Base-by-base conservation (phyloP, 1,140 invertebrate genomes). In the Lanistes nyassanus region DNA sequence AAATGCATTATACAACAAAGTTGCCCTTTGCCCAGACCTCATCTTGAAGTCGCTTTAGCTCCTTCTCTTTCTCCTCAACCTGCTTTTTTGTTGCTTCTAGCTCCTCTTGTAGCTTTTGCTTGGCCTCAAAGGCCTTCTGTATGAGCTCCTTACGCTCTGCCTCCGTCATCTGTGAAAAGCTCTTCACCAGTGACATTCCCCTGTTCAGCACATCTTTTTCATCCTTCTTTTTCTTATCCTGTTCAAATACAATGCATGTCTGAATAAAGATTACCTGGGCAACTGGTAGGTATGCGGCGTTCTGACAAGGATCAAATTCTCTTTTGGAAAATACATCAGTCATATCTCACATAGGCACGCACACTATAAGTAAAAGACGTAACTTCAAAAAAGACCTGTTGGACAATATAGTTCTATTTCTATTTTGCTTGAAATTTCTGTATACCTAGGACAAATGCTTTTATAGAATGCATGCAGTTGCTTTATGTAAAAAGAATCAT, bases 121-220 rank as follows among this genome's bases (percentile, higher is more conserved):
- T 84, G 34, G 82, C 83, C 68, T 83, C 83, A 74, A 86, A 79
- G 5, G 84, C 84, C 76, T 80, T 78, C 58, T 83, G 80, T n/a
- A 85, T 84, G 31, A 85, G 55, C 56, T 84, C 80, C 74, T 82
- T 83, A 37, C 81, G 76, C 64, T 85, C 82, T 2, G 77, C 79
- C 29, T 85, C 82, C 13, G 83, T 76, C 84, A 86, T 82, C 37
- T 82, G 72, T 2, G 81, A 82, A 69, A 82, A 86, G 34, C 75
- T 82, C 65, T 84, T 84, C n/a, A 84, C 80, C 55, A 85, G 68
- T 3, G 83, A 84, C 80, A 84, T 81, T 19, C 80, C 82, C 56
- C 79, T 70, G 51, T 81, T 81, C 31, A 85, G 66, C 29, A 83
- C 80, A 55, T 84, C 80, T 31, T 82, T 79, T 23, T 76, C 75